Conservation (phyloP, 2,797 vertebrate species). For the Dermochelys coriacea region DNA sequence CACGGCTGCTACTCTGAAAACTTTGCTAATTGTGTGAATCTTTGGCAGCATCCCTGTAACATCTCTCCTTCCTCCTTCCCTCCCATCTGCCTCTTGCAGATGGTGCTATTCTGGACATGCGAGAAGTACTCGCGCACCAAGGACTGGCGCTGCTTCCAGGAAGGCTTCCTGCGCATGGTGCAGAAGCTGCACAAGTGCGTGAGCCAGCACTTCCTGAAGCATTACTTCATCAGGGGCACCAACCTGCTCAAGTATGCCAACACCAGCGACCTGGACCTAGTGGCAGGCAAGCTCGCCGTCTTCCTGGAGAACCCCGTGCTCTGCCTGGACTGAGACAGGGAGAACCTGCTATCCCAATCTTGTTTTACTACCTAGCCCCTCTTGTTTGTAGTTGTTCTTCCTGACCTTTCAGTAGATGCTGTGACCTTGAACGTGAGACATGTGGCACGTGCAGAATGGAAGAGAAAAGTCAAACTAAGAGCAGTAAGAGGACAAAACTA, state of each 20-base stretch:
- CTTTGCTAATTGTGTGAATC: constrained; percentile 59
- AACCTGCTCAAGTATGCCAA: constrained; percentile 86
- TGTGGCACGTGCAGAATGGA: constrained; percentile 38
- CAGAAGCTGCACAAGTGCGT: constrained; percentile 86
- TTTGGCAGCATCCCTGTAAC: constrained; percentile 56
- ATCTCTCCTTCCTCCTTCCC: neutral
- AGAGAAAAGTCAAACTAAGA: constrained; percentile 60
- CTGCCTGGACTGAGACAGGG: constrained; percentile 68
- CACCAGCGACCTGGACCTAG: constrained; percentile 80
- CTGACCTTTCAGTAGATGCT: constrained; percentile 23
- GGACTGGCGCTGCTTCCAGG: constrained; percentile 82
- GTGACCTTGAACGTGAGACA: constrained; percentile 43
- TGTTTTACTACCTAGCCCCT: neutral
- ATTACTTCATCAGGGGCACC: constrained; percentile 83
- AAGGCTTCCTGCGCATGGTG: constrained; percentile 82
- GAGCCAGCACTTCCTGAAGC: constrained; percentile 86
- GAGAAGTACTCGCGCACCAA: constrained; percentile 85
- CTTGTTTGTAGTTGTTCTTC: constrained; percentile 3
- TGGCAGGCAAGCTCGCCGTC: constrained; percentile 81
- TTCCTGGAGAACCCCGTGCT: constrained; percentile 82
- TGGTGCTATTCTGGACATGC: constrained; percentile 89
- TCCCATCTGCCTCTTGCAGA: constrained; percentile 77
- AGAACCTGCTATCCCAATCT: rapidly evolving
- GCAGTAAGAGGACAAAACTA: constrained; percentile 58
- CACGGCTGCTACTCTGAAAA: too few species aligned